These are phyloP conservation scores for Eudasyphora cyanicolor DNA, from an alignment of 2,888 invertebrate species.

Conservation along the genomic window DNA sequence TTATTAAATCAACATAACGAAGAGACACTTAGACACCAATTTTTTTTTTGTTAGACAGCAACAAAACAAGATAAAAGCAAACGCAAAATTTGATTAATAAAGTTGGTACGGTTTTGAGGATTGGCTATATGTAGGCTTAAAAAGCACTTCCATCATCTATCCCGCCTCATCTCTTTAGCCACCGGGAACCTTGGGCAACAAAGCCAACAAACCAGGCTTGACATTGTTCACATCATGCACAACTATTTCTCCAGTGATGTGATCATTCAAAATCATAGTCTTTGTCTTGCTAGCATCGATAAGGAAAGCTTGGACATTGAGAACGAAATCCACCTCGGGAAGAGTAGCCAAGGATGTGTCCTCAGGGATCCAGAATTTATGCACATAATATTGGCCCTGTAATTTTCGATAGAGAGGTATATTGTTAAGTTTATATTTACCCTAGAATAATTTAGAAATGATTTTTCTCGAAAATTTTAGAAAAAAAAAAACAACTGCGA, in stretches of 20 bases:
- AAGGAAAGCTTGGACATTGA: constrained; percentile 68
- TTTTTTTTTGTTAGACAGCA: no score
- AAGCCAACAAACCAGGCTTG: constrained; percentile 71
- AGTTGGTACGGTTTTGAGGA: not conserved
- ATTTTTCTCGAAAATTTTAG: no score
- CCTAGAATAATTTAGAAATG: no score
- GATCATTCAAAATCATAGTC: constrained; percentile 71
- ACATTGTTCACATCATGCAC: constrained; percentile 71
- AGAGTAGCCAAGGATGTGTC: constrained; percentile 73
- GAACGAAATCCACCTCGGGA: constrained; percentile 74
- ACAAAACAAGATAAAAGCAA: not conserved
- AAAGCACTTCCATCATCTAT: not conserved
- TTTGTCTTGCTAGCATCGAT: constrained; percentile 68
- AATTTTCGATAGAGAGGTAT: constrained; percentile 68
- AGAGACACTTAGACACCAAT: not conserved
- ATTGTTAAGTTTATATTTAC: constrained; percentile 21
- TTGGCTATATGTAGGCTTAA: not conserved
- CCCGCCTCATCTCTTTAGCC: constrained; percentile 61
- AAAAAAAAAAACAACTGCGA: not conserved
- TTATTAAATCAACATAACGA: not conserved
- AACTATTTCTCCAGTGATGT: constrained; percentile 74
- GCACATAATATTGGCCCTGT: constrained; percentile 75
- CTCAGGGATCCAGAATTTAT: constrained; percentile 77
- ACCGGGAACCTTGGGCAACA: constrained; percentile 69
- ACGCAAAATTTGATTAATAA: not conserved